phyloP scores from a whole-genome alignment of 2,888 invertebrate species.

The Parthenolecanium corni region DNA sequence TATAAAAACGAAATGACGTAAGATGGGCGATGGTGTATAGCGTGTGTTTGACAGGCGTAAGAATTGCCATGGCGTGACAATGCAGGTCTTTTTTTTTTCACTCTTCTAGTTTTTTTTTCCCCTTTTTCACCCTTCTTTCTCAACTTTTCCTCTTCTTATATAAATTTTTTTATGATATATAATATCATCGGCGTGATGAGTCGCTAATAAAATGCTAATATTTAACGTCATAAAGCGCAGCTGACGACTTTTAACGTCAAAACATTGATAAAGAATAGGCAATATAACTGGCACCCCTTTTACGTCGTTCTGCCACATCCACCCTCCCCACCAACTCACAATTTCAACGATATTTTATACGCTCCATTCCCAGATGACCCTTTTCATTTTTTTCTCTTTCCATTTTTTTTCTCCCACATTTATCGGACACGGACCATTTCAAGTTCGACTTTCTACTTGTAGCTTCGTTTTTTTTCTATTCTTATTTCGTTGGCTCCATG shows the following conservation, averaged over 20 bases:
- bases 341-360: no score
- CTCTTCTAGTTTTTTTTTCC: neutral
- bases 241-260: constrained; percentile 28
- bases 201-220: constrained; percentile 28
- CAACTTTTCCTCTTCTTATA: neutral
- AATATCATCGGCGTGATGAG: constrained; percentile 22
- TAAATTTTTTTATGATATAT: constrained; percentile 9
- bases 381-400: neutral
- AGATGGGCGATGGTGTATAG: constrained; percentile 17
- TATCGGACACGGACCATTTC: neutral
- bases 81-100: constrained; percentile 15
- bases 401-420: neutral
- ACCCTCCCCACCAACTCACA: neutral
- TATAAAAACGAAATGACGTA: constrained; percentile 23
- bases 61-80: constrained; percentile 25
- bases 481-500: no score
- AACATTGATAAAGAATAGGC: constrained; percentile 27
- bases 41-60: constrained; percentile 27
- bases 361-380: constrained; percentile 1
- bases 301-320: neutral
- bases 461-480: constrained; percentile 7
- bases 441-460: constrained; percentile 5
- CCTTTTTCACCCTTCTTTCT: neutral
- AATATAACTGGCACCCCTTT: constrained; percentile 23
- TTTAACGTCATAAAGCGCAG: constrained; percentile 28